Conservation (phyloP, 2,888 invertebrate genomes). For the Rhorus exstirpatorius region DNA sequence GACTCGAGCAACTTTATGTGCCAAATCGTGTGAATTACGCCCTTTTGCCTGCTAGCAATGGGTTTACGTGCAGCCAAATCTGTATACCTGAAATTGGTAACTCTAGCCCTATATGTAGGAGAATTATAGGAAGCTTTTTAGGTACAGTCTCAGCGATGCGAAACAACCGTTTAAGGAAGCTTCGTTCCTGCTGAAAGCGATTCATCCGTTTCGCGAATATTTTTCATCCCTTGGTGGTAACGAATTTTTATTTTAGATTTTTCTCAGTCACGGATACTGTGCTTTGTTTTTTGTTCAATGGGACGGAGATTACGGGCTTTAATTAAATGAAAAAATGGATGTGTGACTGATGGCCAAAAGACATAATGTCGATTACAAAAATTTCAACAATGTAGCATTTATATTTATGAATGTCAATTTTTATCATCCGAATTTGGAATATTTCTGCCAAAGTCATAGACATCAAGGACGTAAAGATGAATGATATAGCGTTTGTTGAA, state of each 20-base stretch:
- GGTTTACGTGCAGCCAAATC: conserved; percentile 22
- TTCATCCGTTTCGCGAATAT: conserved; percentile 29
- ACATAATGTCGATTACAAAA: no score
- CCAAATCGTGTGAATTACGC: conserved; percentile 18
- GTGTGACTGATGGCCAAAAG: no score
- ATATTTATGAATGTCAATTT: no score
- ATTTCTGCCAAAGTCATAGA: no score
- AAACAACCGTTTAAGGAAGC: conserved; percentile 68
- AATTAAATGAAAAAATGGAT: no score
- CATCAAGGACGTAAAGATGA: no score
- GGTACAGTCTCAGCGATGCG: conserved; percentile 20
- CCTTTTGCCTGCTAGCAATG: conserved; percentile 4
- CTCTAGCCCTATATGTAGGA: conserved; percentile 76
- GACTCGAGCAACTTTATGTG: neutral
- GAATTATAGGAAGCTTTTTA: conserved; percentile 36
- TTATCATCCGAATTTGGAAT: no score
- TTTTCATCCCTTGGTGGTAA: conserved; percentile 3
- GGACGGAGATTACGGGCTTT: no score
- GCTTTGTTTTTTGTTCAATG: neutral
- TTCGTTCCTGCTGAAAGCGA: conserved; percentile 27
- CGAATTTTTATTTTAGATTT: conserved; percentile 12
- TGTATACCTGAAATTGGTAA: conserved; percentile 80
- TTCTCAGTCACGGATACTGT: neutral
- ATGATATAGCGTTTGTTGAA: no score
- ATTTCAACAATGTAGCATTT: no score